Evolutionary conservation across 2,113 vertebrate species (phyloP).

Genomic region (Callopanchax toddi): DNA sequence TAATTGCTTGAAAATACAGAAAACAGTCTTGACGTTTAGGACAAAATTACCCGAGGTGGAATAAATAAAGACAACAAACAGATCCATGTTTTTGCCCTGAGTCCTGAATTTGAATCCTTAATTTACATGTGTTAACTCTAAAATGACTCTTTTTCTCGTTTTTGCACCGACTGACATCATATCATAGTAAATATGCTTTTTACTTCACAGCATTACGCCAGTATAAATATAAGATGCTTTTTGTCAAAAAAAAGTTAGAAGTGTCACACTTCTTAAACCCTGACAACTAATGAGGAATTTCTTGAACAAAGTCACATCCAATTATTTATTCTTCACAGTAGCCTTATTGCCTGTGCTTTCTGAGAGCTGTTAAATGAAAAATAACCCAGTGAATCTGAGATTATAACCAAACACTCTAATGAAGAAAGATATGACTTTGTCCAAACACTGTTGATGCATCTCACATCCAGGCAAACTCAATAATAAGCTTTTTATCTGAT

Average conservation of each 20-base stretch:
- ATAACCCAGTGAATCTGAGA: slow-evolving; percentile 27
- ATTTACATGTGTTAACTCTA: neutral
- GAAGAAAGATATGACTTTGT: slow-evolving; percentile 84
- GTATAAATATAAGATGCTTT: too few relatives aligned
- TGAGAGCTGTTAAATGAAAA: slow-evolving; percentile 19
- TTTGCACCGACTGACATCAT: too few relatives aligned
- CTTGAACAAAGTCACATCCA: slow-evolving; percentile 4
- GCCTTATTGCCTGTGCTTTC: slow-evolving; percentile 7
- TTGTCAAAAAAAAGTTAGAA: too few relatives aligned
- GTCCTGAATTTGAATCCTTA: neutral
- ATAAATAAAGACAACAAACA: slow-evolving; percentile 4
- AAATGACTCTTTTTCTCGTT: too few relatives aligned
- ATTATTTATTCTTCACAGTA: slow-evolving; percentile 7
- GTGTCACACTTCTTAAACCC: neutral
- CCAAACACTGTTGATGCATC: slow-evolving; percentile 48
- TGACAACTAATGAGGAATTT: slow-evolving; percentile 18
- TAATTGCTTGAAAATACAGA: slow-evolving; percentile 36
- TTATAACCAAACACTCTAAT: slow-evolving; percentile 36
- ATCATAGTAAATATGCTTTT: slow-evolving; percentile 4
- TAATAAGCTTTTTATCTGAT: slow-evolving; percentile 57
- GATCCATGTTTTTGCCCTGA: neutral
- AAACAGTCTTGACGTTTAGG: slow-evolving; percentile 11
- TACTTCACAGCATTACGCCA: too few relatives aligned
- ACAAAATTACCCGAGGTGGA: slow-evolving; percentile 17
- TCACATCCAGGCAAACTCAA: slow-evolving; percentile 41